A percentile compares a stretch with the other conserved stretches of the same genome.
These are phyloP conservation scores for Mizuhopecten yessoensis DNA, from an alignment of 1,140 invertebrate genomes.

Conservation along the genomic window DNA sequence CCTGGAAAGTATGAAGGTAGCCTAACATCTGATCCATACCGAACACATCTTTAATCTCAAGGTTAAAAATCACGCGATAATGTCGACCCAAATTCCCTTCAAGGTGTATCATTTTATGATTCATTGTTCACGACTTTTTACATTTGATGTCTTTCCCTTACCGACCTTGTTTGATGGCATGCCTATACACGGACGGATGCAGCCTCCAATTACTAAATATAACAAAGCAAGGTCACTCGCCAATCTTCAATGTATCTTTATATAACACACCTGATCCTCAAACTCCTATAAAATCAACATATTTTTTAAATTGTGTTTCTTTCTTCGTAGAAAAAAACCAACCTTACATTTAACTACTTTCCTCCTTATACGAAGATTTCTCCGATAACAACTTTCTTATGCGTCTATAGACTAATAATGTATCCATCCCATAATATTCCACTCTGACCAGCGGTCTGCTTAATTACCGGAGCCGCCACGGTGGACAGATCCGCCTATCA, in stretches of 20 bases:
- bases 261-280: not conserved
- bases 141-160: no score
- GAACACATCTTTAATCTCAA: no score
- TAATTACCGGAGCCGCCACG: conserved; percentile 30
- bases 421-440: conserved; percentile 13
- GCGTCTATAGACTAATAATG: not conserved
- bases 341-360: not conserved
- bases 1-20: no score
- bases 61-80: no score
- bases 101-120: no score
- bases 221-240: not conserved
- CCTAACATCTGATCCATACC: no score
- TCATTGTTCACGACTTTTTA: no score
- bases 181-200: not conserved
- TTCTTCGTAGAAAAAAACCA: not conserved
- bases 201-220: not conserved
- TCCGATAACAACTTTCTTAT: no score
- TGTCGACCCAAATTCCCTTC: no score
- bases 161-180: no score
- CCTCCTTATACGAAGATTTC: not conserved
- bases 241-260: not conserved
- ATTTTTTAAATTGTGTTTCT: not conserved
- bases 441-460: not conserved
- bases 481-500: not conserved
- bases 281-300: not conserved